Evolutionary conservation across 1,140 invertebrate genomes (phyloP).

Genomic region (Lasioglossum albipes): DNA sequence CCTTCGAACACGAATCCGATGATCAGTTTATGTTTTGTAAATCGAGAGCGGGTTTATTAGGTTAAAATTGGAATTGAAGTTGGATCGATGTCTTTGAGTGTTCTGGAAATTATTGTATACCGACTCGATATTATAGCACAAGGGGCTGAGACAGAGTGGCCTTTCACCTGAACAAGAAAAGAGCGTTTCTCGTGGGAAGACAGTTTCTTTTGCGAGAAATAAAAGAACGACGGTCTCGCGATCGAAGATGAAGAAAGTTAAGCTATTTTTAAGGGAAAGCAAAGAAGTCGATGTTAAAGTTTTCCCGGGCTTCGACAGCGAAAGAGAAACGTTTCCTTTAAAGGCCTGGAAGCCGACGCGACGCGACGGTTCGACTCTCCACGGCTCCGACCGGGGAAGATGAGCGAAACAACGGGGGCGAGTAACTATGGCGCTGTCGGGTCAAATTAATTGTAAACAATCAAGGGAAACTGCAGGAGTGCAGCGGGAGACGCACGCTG

Average conservation of each 20-base stretch:
- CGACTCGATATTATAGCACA: too few relatives aligned
- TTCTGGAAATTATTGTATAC: too few relatives aligned
- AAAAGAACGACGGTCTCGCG: neutral
- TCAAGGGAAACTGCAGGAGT: slow-evolving; percentile 41
- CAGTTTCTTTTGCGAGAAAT: neutral
- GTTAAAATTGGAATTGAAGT: too few relatives aligned
- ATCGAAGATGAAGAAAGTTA: neutral
- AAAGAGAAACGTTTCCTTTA: neutral
- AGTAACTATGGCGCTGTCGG: slow-evolving; percentile 25
- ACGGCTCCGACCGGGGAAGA: slow-evolving; percentile 7
- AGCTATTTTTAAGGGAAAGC: slow-evolving; percentile 2
- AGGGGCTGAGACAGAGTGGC: too few relatives aligned
- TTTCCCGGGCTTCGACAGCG: neutral
- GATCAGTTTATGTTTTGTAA: too few relatives aligned
- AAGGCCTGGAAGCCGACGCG: too few relatives aligned
- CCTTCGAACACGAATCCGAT: too few relatives aligned
- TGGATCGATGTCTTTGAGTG: too few relatives aligned
- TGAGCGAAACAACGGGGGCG: slow-evolving; percentile 17
- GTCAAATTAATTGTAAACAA: slow-evolving; percentile 51
- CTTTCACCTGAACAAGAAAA: neutral
- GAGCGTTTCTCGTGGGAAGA: neutral
- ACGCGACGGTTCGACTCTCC: too few relatives aligned
- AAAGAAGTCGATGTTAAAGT: neutral
- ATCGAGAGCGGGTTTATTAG: too few relatives aligned
- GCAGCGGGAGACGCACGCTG: slow-evolving; percentile 18